Conservation (phyloP, 2,888 invertebrate species). For the Diarsia dahlii region DNA sequence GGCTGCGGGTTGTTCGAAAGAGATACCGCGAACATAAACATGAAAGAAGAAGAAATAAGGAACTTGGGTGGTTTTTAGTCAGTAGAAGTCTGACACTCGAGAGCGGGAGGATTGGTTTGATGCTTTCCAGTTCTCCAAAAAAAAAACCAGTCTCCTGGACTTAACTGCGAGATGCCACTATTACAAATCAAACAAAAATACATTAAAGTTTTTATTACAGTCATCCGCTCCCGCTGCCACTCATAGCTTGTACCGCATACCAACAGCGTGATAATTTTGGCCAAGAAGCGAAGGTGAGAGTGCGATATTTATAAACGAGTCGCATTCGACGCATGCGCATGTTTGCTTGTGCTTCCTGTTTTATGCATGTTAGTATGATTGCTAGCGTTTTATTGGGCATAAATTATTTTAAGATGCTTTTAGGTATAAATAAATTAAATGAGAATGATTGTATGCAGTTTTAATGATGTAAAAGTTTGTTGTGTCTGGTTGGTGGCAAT, state of each 20-base stretch:
- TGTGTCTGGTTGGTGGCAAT: neutral
- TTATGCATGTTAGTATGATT: conserved; percentile 62
- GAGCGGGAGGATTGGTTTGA: too few relatives aligned
- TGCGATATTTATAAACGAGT: conserved; percentile 79
- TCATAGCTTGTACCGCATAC: conserved; percentile 48
- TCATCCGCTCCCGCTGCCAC: conserved; percentile 55
- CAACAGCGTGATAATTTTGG: conserved; percentile 85
- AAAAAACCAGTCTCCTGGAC: too few relatives aligned
- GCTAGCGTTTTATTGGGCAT: conserved; percentile 43
- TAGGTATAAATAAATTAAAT: neutral
- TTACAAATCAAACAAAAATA: too few relatives aligned
- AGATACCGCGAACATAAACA: too few relatives aligned
- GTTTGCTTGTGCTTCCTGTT: conserved; percentile 77
- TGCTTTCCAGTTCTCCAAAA: too few relatives aligned
- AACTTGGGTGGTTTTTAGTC: too few relatives aligned
- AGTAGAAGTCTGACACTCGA: too few relatives aligned
- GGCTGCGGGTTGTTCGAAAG: too few relatives aligned
- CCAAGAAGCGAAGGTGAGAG: conserved; percentile 87
- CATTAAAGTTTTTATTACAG: too few relatives aligned
- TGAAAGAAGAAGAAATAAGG: too few relatives aligned
- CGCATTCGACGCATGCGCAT: conserved; percentile 71
- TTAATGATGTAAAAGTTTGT: neutral
- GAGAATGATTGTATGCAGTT: neutral
- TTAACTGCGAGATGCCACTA: too few relatives aligned
- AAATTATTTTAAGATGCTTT: conserved; percentile 15